Base-by-base conservation (phyloP, 1,140 invertebrate species). In the Oedothorax gibbosus region DNA sequence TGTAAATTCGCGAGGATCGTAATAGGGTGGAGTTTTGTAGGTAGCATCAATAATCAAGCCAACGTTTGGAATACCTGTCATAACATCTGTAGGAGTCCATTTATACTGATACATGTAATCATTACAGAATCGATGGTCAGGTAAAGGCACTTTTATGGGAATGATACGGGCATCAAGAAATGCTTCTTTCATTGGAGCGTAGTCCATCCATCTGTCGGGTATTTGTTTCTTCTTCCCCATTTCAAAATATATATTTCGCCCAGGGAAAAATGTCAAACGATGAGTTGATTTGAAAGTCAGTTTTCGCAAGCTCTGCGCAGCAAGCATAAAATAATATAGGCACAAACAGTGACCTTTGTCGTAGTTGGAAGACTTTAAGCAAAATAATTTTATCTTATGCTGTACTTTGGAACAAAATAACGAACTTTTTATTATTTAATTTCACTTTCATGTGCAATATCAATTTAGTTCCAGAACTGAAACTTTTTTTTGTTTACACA, bases 131-230 rank as follows among this genome's bases (percentile, higher is more conserved):
- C 7, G 20, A 18, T 11, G 14, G 11, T 2, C 2, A n/a, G 69
- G 81, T 21, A 79, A 85, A 15, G 86, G 86, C 14, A n/a, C 50
- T 72, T 86, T 86, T n/a, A 86, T 85, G 8, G 86, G 86, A 7
- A 86, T 20, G 65, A 86, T 72, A 6, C 75, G 49, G 35, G 60
- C 60, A 20, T 69, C 83, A 56, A 35, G 9, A 12, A 86, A 21
- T 7, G 60, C 69, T 7, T 86, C 57, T n/a, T 79, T 80, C 3
- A 86, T 57, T 15, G 76, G 69, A 8, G 11, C 0, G 65, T 86
- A 86, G 68, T 87, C 65, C n/a, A 62, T 10, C 82, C 87, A 85
- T 73, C 86, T 10, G 9, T 76, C 82, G 12, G 82, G 82, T 9
- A 76, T 75, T 57, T 60, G 57, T 64, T 14, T 64, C 4, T 64